These are phyloP conservation scores for Oreochromis aureus DNA, from an alignment of 2,113 vertebrate genomes.

Conservation along the genomic window DNA sequence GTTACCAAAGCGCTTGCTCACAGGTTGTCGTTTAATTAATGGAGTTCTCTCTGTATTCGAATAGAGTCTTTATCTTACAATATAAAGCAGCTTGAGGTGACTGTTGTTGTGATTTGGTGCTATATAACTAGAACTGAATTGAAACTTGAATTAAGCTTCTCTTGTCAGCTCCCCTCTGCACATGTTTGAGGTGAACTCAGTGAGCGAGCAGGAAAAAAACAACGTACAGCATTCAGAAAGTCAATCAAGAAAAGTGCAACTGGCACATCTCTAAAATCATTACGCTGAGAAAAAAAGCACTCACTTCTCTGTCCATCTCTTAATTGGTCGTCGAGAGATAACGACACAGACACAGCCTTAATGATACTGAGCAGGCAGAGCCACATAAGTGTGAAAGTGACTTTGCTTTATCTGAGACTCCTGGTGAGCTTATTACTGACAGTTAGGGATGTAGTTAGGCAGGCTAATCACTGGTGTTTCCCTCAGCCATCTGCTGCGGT, in stretches of 20 bases:
- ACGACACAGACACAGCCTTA: not conserved
- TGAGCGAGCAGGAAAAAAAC: not conserved
- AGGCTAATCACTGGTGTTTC: slow-evolving; percentile 19
- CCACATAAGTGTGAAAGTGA: not conserved
- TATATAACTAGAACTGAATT: not conserved
- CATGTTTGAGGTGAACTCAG: not conserved
- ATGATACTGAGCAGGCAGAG: not conserved
- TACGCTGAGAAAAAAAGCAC: not conserved
- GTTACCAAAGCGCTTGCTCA: not conserved
- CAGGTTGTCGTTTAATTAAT: not conserved
- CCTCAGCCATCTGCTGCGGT: slow-evolving; percentile 21
- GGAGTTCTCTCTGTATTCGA: not conserved
- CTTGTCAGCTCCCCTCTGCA: not conserved
- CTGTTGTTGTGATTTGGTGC: not conserved
- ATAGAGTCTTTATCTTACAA: not conserved
- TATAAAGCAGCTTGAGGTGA: not conserved
- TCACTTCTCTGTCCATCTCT: not conserved
- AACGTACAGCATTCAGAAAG: rapidly evolving
- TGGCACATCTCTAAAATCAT: not conserved
- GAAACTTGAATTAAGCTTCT: not conserved
- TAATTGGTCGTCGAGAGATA: not conserved
- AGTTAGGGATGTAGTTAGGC: not conserved
- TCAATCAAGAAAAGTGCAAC: not conserved
- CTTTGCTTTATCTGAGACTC: not conserved
- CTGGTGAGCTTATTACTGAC: not conserved